Evolutionary conservation across 2,888 invertebrate species (phyloP), one percentile per base, ranked within the genome.

Genomic region (Cheilosia impressa): DNA sequence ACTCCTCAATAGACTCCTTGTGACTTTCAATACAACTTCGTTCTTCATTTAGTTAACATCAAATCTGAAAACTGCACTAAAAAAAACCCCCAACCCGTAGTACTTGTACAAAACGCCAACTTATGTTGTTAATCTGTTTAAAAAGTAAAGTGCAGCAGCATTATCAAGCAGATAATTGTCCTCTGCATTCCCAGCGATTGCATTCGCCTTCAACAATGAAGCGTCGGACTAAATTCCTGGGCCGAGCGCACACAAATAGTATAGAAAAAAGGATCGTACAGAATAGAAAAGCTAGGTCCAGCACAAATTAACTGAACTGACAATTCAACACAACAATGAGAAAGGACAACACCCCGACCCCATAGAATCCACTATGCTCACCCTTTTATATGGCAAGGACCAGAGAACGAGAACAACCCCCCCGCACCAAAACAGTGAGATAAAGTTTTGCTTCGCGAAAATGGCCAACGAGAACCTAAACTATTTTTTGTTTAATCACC

Each of bases 401-500:
- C 45, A 13, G 52, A 50, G 52, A 50, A 34, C 38, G 38, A 38
- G 38, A 1, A 38, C 38, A 38, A 13, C 4, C 43, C 66, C 66
- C 27, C 31, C 27, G 31, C 34, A 19, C 63, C 27, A 76, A 58
- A 53, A 41, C n/a, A 41, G 53, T 47, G 63, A 73, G 84, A 79
- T 80, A 84, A 84, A 84, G 69, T 80, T 84, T 84, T 75, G 75
- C 84, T 47, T 71, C 75, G 65, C 79, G 66, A 79, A 84, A 84
- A 84, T 75, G 80, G 71, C 80, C 84, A 84, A 84, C 84, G 79
- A 84, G 80, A 84, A 84, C 79, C 84, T 84, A 84, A 84, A 84
- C 84, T 80, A 84, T 84, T 84, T 84, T 38, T 84, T 84, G 75
- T 84, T 84, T 84, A 84, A 84, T 84, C 80, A 80, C 84, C 80